Conservation (phyloP, 2,888 invertebrate genomes). For the Atethmia centrago region DNA sequence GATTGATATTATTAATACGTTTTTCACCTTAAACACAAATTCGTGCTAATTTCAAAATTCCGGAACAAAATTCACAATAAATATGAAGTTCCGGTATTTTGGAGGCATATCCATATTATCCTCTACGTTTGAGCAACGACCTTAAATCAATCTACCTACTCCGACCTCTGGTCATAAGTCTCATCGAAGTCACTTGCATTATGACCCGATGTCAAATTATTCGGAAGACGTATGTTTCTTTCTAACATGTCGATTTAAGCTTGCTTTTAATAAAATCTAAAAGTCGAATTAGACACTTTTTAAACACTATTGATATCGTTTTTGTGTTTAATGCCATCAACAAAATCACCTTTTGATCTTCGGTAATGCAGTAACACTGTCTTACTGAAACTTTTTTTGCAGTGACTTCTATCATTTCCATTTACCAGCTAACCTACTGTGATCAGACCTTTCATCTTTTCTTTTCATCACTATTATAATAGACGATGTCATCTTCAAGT, state of each 20-base stretch:
- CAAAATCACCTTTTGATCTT: not conserved
- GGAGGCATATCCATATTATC: too few relatives aligned
- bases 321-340: not conserved
- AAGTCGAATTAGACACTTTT: not conserved
- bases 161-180: too few relatives aligned
- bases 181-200: conserved; percentile 13
- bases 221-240: not conserved
- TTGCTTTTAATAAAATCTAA: not conserved
- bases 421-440: not conserved
- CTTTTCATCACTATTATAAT: not conserved
- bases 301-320: not conserved
- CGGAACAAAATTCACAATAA: too few relatives aligned
- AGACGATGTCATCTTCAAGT: not conserved
- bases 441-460: not conserved
- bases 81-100: too few relatives aligned
- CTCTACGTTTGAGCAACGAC: too few relatives aligned
- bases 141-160: too few relatives aligned
- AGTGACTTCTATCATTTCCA: conserved; percentile 17
- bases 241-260: not conserved
- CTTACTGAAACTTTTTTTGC: not conserved
- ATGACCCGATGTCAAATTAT: not conserved
- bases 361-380: not conserved
- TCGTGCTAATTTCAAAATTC: too few relatives aligned
- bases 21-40: too few relatives aligned
- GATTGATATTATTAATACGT: too few relatives aligned